Percentiles rank a stretch among this genome's conserved stretches.
These are phyloP conservation scores for Orthonevra nobilis DNA, from an alignment of 2,888 invertebrate genomes.

Conservation along the genomic window DNA sequence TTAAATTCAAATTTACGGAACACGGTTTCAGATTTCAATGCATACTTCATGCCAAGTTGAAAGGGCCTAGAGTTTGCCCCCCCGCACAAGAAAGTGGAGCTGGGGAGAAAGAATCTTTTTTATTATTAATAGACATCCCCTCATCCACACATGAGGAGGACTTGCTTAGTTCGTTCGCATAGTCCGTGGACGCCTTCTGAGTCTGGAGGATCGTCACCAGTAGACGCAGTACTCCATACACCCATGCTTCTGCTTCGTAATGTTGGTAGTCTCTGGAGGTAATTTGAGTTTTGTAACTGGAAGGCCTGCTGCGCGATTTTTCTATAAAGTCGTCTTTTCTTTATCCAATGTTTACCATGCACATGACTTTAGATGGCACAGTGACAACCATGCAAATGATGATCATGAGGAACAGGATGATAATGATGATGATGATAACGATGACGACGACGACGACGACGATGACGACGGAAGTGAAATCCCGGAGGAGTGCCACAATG, in stretches of 20 bases:
- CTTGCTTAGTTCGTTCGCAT: slow-evolving; percentile 41
- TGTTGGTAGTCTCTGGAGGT: neutral
- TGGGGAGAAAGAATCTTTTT: slow-evolving; percentile 50
- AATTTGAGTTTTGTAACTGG: slow-evolving; percentile 50
- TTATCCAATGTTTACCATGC: neutral
- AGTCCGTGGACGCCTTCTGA: slow-evolving; percentile 24
- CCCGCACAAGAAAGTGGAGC: no score
- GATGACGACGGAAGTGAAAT: slow-evolving; percentile 58
- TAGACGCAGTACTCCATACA: no score
- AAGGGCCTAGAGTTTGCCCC: no score
- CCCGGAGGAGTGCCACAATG: slow-evolving; percentile 63
- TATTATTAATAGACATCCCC: slow-evolving; percentile 67
- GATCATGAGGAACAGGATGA: no score
- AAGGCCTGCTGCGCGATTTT: slow-evolving; percentile 41
- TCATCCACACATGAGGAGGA: slow-evolving; percentile 39
- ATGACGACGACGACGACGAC: slow-evolving; percentile 28
- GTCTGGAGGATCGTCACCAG: slow-evolving; percentile 38
- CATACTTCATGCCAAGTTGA: slow-evolving; percentile 28
- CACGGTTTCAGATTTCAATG: slow-evolving; percentile 66
- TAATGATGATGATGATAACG: slow-evolving; percentile 24
- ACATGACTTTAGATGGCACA: slow-evolving; percentile 40
- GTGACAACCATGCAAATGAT: no score
- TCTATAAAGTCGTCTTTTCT: slow-evolving; percentile 22
- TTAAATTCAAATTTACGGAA: slow-evolving; percentile 69
- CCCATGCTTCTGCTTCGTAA: neutral